Base-by-base conservation (phyloP, 2,113 vertebrate species). In the Astur gentilis region DNA sequence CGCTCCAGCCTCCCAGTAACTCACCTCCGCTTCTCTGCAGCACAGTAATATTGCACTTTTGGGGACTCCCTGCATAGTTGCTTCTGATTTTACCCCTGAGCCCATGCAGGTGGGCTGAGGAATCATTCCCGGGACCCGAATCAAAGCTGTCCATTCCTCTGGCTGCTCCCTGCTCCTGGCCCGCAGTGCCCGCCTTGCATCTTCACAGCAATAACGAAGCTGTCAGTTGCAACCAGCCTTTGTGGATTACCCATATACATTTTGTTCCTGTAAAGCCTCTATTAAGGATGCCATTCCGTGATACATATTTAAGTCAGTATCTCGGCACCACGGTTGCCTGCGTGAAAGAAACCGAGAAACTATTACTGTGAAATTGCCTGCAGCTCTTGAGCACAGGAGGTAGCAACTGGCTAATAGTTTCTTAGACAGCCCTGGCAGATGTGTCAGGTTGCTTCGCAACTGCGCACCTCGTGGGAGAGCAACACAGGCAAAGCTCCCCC, bases 351-450 rank as follows among this genome's bases (percentile, higher is more conserved):
- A 88, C 49, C 1, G 31, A 90, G 92, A 93, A 97, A 81, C 80
- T 83, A 90, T 92, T 72, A 84, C 73, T 93, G 88, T 96, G 93
- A 94, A 97, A 97, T 96, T 94, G 89, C 86, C 87, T 90, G 83
- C 83, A 91, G 88, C 95, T 92, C 90, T 86, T 22, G 47, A 84
- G 67, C 93, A 83, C 96, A 95, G 94, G 94, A 96, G 87, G 92
- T 52, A 89, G 94, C 83, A 92, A 92, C 76, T 94, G 92, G 94
- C 93, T 95, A 89, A 87, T 83, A 49, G 89, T 94, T 96, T 94
- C 92, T 93, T 83, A 92, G 91, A 94, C 82, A 94, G 95, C 44
- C 77, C 94, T 95, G 92, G 92, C 86, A 97, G 69, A 84, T 91
- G 65, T 72, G 83, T 90, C 79, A 87, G 90, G 87, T 96, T 96